Percentiles rank a stretch among this genome's conserved stretches.
phyloP scores from a whole-genome alignment of 2,797 vertebrate species.

The Melanotaenia pygmaea region DNA sequence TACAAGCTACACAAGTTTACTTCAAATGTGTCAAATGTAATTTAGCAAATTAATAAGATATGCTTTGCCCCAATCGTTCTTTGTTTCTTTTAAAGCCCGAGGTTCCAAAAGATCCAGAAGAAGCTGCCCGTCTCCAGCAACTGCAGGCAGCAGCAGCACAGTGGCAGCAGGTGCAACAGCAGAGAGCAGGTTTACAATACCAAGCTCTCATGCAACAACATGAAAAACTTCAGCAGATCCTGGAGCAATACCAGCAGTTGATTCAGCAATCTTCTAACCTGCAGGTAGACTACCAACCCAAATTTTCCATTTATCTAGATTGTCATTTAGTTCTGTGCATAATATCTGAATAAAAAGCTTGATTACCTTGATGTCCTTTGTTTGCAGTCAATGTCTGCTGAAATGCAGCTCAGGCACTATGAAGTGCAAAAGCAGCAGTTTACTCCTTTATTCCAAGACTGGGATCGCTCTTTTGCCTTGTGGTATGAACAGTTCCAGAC shows the following conservation, averaged over 20 bases:
- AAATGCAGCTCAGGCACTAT: conserved; percentile 92
- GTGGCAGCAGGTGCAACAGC: conserved; percentile 97
- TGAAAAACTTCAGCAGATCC: conserved; percentile 91
- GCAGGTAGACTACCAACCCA: conserved; percentile 76
- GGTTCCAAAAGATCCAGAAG: conserved; percentile 87
- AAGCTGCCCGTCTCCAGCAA: conserved; percentile 91
- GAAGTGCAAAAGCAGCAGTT: conserved; percentile 94
- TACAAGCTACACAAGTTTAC: background rate
- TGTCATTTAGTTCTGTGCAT: background rate
- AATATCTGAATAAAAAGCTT: background rate
- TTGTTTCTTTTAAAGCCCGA: conserved; percentile 63
- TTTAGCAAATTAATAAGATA: background rate
- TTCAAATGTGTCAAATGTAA: background rate
- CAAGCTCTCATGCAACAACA: conserved; percentile 98
- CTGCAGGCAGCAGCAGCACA: conserved; percentile 95
- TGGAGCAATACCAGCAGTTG: conserved; percentile 93
- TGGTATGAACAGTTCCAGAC: conserved; percentile 95
- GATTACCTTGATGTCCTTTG: conserved; percentile 23
- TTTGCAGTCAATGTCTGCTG: conserved; percentile 89
- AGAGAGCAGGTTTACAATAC: conserved; percentile 93
- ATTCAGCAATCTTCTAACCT: conserved; percentile 91
- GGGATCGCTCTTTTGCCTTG: conserved; percentile 90
- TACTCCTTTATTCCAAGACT: conserved; percentile 90
- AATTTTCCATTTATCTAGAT: background rate
- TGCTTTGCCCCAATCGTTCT: conserved; percentile 3